Percentiles rank a stretch among this genome's conserved stretches.
These are phyloP conservation scores for Sinocyclocheilus rhinocerous DNA, from an alignment of 2,113 vertebrate species.

Conservation along the genomic window DNA sequence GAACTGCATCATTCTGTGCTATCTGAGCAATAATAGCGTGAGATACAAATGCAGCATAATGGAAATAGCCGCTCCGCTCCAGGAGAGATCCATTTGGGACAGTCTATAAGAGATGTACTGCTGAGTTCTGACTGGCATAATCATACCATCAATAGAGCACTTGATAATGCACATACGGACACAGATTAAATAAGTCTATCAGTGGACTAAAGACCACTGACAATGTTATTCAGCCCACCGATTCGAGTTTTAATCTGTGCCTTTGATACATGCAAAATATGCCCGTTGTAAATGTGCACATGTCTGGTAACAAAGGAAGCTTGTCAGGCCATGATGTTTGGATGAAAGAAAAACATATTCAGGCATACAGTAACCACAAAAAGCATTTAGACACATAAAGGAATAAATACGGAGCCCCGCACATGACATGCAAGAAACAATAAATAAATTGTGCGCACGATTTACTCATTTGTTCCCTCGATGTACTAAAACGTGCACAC, in stretches of 20 bases:
- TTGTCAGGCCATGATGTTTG: neutral
- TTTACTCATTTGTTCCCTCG: no score
- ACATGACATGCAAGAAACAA: no score
- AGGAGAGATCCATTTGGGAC: constrained; percentile 55
- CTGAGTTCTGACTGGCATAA: constrained; percentile 45
- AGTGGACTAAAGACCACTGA: constrained; percentile 18
- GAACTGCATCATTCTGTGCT: constrained; percentile 56
- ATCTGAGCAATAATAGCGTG: constrained; percentile 56
- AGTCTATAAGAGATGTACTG: constrained; percentile 19
- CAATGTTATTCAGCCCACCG: constrained; percentile 3
- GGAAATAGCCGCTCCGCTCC: constrained; percentile 50
- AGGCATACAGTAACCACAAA: no score
- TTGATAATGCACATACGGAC: constrained; percentile 20
- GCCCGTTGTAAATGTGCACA: neutral
- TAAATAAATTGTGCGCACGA: no score
- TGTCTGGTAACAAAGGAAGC: neutral
- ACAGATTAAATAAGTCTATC: constrained; percentile 17
- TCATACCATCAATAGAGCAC: constrained; percentile 48
- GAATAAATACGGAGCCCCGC: no score
- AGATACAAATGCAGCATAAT: constrained; percentile 53
- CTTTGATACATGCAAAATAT: neutral
- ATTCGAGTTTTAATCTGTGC: neutral
- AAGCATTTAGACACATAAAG: no score
- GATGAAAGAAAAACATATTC: no score
- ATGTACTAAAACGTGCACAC: no score